A percentile compares a stretch with the other conserved stretches of the same genome.
Conservation (phyloP, 2,113 vertebrate genomes). For the Siniperca chuatsi region DNA sequence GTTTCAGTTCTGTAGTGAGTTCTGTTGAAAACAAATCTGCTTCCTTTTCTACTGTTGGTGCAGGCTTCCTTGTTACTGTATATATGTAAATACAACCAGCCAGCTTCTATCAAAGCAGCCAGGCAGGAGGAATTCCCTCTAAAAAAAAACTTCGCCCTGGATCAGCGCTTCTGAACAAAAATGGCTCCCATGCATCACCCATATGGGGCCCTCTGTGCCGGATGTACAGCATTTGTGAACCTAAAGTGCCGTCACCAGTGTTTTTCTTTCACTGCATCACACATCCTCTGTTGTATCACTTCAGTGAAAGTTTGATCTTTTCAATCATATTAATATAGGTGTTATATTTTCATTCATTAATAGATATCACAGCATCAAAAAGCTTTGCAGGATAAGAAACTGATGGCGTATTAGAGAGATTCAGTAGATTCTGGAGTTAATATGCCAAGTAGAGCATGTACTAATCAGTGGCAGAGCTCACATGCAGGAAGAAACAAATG, state of each 20-base stretch:
- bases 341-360: constrained; percentile 53
- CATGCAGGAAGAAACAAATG: constrained; percentile 56
- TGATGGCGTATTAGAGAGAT: constrained; percentile 41
- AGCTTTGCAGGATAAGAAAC: constrained; percentile 52
- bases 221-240: constrained; percentile 42
- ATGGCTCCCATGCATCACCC: constrained; percentile 68
- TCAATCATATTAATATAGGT: constrained; percentile 14
- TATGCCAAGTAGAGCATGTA: constrained; percentile 66
- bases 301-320: constrained; percentile 13
- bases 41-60: constrained; percentile 50
- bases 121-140: constrained; percentile 57
- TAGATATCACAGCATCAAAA: constrained; percentile 42
- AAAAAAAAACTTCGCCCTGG: constrained; percentile 53
- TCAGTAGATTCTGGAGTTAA: constrained; percentile 68
- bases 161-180: constrained; percentile 76
- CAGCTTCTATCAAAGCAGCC: constrained; percentile 48
- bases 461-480: constrained; percentile 64
- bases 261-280: constrained; percentile 12
- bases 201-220: constrained; percentile 59
- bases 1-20: constrained; percentile 60
- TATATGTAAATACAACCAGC: constrained; percentile 60
- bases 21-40: constrained; percentile 13
- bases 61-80: constrained; percentile 58
- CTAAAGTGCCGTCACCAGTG: background rate
- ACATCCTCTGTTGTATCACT: background rate